A percentile compares a stretch with the other conserved stretches of the same genome.
phyloP scores from a whole-genome alignment of 92 coral and sea anemone species.

The Heteractis magnifica region DNA sequence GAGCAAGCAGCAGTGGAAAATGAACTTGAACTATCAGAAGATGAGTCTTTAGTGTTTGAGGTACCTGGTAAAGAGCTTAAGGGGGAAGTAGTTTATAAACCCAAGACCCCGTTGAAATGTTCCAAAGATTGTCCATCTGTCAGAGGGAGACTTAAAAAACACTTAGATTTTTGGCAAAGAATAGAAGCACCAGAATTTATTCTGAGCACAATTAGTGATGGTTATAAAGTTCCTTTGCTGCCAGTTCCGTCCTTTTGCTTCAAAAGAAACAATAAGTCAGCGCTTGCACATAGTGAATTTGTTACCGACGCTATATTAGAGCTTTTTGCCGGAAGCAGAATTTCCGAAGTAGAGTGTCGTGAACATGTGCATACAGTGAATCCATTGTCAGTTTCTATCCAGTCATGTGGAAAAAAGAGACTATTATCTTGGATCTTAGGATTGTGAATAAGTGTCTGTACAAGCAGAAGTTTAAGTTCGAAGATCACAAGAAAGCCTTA shows the following conservation, averaged over 20 bases:
- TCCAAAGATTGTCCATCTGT: neutral
- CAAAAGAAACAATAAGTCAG: neutral
- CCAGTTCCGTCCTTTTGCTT: neutral
- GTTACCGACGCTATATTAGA: constrained; percentile 18
- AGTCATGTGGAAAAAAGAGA: constrained; percentile 23
- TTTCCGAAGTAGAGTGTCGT: neutral
- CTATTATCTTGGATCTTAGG: constrained; percentile 34
- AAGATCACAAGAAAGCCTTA: constrained; percentile 17
- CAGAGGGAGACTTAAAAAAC: neutral
- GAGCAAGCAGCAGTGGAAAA: neutral
- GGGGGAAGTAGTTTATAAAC: neutral
- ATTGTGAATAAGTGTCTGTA: constrained; percentile 16
- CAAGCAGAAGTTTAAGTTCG: constrained; percentile 31
- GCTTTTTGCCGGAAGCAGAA: neutral
- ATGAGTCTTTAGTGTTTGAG: neutral
- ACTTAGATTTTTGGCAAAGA: neutral
- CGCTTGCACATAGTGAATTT: constrained; percentile 8
- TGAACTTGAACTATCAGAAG: neutral
- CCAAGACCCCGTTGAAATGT: neutral
- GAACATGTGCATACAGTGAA: neutral
- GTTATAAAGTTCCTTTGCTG: constrained; percentile 3
- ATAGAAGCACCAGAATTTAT: neutral
- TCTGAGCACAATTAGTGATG: neutral
- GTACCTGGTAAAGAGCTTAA: neutral
- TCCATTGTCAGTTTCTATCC: constrained; percentile 13